These are phyloP conservation scores for Coptodon bakossiorum DNA, from an alignment of 2,113 vertebrate genomes.

Conservation along the genomic window DNA sequence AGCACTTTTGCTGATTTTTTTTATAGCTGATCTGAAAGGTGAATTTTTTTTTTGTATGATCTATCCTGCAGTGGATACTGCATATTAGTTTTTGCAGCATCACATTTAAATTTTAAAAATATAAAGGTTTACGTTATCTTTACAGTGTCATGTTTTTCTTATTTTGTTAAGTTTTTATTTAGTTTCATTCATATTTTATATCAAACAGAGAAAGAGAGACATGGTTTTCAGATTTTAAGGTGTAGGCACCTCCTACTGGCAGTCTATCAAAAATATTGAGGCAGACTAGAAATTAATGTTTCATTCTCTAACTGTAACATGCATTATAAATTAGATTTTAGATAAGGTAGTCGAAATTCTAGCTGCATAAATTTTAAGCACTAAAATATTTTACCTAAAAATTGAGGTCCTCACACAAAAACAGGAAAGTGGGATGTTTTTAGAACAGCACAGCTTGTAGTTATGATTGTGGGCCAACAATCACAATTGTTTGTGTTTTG, in stretches of 20 bases:
- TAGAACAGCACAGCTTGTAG: background rate
- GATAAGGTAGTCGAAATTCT: background rate
- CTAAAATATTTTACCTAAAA: background rate
- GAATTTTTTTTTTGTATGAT: background rate
- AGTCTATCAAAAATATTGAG: background rate
- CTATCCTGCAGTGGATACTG: background rate
- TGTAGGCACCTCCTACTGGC: background rate
- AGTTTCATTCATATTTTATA: background rate
- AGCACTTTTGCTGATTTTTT: background rate
- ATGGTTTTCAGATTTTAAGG: background rate
- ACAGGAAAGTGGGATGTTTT: background rate
- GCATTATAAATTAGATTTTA: background rate
- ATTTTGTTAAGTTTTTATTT: background rate
- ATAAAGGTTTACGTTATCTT: background rate
- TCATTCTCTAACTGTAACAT: background rate
- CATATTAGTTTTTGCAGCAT: background rate
- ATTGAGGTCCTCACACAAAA: background rate
- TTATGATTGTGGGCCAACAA: background rate
- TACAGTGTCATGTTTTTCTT: background rate
- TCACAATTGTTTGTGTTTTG: background rate
- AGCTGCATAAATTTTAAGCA: background rate
- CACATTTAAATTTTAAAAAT: background rate
- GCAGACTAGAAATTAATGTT: background rate
- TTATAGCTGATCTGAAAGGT: background rate
- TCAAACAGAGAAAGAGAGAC: background rate